Base-by-base conservation (phyloP, 2,797 vertebrate genomes). In the Girardinus metallicus region DNA sequence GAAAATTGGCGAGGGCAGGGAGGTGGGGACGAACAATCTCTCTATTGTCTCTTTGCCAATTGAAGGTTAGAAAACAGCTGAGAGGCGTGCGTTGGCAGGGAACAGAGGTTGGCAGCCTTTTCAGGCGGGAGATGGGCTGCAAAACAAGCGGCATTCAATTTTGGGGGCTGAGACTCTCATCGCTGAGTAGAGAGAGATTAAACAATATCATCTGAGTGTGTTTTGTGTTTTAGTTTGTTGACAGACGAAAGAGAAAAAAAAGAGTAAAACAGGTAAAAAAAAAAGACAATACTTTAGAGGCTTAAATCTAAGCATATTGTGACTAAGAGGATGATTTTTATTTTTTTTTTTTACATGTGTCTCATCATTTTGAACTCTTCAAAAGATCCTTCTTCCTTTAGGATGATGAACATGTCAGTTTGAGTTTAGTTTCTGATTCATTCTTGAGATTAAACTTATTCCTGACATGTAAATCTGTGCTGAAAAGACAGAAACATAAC, bases 91-190 rank as follows among this genome's bases (percentile, higher is more conserved):
- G 62, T 80, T 92, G 89, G 90, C 87, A 86, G 87, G 70, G 90
- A 83, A 47, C 86, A 83, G 89, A 86, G 91, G 92, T 91, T 94
- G 92, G 91, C 88, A 90, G 92, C 87, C 89, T 90, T 92, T 92
- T 92, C 88, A 91, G 82, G 62, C 86, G 75, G 86, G 86, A 90
- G 89, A 92, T 91, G 90, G 87, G 80, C 88, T 91, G 87, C 80
- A 93, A 92, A 91, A 92, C 85, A 91, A 93, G 87, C 89, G 91
- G 88, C 90, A 88, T 93, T 94, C 88, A 92, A 90, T 93, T 91
- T 93, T 85, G 44, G 21, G 47, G 31, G 70, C 66, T 44, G 83
- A 80, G 77, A 66, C 76, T 90, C 74, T 90, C 84, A 85, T 89
- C 79, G 44, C 60, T n/a, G 85, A 47, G 66, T 73, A 78, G 80